Conservation (phyloP, 2,113 vertebrate species). For the Patagioenas fasciata region DNA sequence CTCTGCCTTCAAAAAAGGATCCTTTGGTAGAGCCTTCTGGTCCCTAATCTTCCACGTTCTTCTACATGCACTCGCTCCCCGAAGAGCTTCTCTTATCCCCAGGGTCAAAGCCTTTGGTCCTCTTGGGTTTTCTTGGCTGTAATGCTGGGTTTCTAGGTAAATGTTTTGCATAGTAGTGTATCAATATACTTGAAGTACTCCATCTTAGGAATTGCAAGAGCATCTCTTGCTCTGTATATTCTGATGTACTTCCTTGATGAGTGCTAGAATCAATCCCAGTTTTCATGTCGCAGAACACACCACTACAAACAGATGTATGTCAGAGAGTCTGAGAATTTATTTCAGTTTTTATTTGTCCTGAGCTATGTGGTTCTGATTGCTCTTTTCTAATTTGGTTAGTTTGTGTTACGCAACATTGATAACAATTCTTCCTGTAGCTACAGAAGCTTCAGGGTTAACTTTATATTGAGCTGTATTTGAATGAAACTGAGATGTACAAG, state of each 20-base stretch:
- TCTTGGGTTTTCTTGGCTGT: background rate
- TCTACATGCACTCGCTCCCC: fast-evolving
- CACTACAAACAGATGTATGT: background rate
- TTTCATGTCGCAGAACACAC: background rate
- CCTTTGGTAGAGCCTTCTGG: background rate
- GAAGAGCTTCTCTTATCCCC: background rate
- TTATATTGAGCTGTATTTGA: background rate
- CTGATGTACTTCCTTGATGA: background rate
- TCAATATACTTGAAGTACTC: background rate
- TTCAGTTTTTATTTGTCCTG: background rate
- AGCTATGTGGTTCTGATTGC: background rate
- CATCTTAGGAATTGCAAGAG: background rate
- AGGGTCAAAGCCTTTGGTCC: background rate
- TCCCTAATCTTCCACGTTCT: background rate
- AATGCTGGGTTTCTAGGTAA: background rate
- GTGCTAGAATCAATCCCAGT: background rate
- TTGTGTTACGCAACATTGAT: background rate
- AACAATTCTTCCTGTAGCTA: background rate
- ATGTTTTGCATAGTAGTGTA: background rate
- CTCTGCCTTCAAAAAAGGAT: background rate
- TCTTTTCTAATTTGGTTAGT: background rate
- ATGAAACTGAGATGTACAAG: background rate
- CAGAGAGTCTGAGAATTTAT: background rate
- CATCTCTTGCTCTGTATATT: background rate
- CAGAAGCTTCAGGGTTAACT: background rate